A percentile compares a stretch with the other conserved stretches of the same genome.
Evolutionary conservation across 2,888 invertebrate genomes (phyloP).

Genomic region (Bibio marci): DNA sequence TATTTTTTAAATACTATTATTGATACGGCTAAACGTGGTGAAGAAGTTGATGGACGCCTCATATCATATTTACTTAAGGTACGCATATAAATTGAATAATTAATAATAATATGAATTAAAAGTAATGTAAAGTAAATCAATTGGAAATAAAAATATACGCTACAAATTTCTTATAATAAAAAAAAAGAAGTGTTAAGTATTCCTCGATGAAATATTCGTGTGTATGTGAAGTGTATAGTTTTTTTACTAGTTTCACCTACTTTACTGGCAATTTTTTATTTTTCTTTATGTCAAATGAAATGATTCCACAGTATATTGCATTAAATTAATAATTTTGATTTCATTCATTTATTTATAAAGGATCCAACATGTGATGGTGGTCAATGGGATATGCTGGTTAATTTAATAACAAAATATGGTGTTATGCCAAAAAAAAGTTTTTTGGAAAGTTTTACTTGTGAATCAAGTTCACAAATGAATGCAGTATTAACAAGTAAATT

Average conservation of each 20-base stretch:
- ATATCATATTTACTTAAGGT: conserved; percentile 59
- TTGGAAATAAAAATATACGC: too few species aligned
- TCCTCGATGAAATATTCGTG: too few species aligned
- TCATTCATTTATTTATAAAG: conserved; percentile 23
- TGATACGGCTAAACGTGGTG: conserved; percentile 48
- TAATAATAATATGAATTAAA: not conserved
- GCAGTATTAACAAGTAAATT: conserved; percentile 68
- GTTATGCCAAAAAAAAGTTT: conserved; percentile 77
- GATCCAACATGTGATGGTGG: conserved; percentile 77
- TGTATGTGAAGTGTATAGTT: too few species aligned
- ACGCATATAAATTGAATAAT: conserved; percentile 7
- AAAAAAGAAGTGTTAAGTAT: too few species aligned
- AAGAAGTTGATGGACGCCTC: conserved; percentile 60
- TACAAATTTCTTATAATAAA: too few species aligned
- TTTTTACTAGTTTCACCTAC: too few species aligned
- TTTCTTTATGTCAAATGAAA: too few species aligned
- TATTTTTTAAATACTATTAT: conserved; percentile 72
- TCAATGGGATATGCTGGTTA: conserved; percentile 86
- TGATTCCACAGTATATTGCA: too few species aligned
- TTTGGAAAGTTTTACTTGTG: conserved; percentile 66
- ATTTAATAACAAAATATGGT: conserved; percentile 73
- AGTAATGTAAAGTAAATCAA: too few species aligned
- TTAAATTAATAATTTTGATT: too few species aligned
- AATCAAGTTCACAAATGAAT: conserved; percentile 58
- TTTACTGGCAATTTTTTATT: too few species aligned